phyloP scores from a whole-genome alignment of 1,140 invertebrate genomes.

The Macrosteles quadrilineatus region DNA sequence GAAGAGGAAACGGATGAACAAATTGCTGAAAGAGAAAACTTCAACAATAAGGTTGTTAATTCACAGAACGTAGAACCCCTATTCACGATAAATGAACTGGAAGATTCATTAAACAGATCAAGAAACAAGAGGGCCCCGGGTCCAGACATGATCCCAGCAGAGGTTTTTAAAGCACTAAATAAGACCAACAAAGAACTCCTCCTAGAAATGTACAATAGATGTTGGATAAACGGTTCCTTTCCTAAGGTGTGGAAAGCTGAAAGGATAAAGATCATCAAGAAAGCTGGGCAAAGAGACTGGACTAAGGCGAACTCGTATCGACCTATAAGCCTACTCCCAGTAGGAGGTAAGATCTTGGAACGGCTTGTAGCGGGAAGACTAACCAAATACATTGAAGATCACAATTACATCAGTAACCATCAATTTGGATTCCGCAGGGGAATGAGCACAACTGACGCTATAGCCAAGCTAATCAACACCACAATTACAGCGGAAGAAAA shows the following conservation, averaged over 20 bases:
- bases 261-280: background rate
- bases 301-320: background rate
- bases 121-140: background rate
- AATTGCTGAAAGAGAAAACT: background rate
- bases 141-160: background rate
- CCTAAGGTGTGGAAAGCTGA: background rate
- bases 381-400: background rate
- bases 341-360: background rate
- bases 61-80: background rate
- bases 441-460: background rate
- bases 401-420: background rate
- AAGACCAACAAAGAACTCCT: no score
- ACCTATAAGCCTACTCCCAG: background rate
- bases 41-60: background rate
- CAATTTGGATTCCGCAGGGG: background rate
- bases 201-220: background rate
- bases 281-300: background rate
- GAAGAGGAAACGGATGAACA: background rate
- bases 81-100: background rate
- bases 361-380: background rate
- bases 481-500: background rate
- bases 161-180: no score
- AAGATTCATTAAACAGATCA: background rate
- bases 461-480: background rate
- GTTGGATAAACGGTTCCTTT: background rate